Percentiles rank a stretch among this genome's conserved stretches.
phyloP scores from a whole-genome alignment of 2,113 vertebrate genomes.

The Machaerirhynchus nigripectus region DNA sequence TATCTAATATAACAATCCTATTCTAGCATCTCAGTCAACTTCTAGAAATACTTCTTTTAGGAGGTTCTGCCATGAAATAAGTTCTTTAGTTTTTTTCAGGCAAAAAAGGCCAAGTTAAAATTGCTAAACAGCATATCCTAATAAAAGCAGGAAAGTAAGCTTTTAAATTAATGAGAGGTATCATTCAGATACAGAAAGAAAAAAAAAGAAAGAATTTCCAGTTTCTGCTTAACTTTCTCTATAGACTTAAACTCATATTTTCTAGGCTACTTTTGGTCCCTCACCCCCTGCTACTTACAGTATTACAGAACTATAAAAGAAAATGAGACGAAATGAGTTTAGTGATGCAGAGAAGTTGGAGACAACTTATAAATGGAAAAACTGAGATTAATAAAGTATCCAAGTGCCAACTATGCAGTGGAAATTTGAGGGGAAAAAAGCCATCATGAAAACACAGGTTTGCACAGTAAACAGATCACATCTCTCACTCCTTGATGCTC shows the following conservation, averaged over 20 bases:
- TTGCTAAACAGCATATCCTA: neutral
- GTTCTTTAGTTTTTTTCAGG: neutral
- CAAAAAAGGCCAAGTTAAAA: neutral
- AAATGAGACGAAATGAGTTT: neutral
- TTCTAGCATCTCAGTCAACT: neutral
- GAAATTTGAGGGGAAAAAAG: neutral
- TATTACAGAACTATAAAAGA: neutral
- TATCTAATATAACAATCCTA: neutral
- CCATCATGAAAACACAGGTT: neutral
- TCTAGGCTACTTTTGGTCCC: neutral
- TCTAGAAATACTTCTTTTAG: neutral
- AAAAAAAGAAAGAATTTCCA: neutral
- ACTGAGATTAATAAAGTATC: neutral
- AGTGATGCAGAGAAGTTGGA: neutral
- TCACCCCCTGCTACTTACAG: neutral
- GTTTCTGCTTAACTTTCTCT: neutral
- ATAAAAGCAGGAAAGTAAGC: neutral
- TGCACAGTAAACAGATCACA: neutral
- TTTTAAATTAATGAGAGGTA: neutral
- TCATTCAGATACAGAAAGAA: neutral
- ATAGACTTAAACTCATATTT: neutral
- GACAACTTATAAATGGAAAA: neutral
- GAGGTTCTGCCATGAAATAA: neutral
- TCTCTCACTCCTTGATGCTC: neutral
- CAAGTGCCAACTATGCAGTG: neutral